Percentiles rank a stretch among this genome's conserved stretches.
These are phyloP conservation scores for Pimephales promelas DNA, from an alignment of 2,113 vertebrate species.

Conservation along the genomic window DNA sequence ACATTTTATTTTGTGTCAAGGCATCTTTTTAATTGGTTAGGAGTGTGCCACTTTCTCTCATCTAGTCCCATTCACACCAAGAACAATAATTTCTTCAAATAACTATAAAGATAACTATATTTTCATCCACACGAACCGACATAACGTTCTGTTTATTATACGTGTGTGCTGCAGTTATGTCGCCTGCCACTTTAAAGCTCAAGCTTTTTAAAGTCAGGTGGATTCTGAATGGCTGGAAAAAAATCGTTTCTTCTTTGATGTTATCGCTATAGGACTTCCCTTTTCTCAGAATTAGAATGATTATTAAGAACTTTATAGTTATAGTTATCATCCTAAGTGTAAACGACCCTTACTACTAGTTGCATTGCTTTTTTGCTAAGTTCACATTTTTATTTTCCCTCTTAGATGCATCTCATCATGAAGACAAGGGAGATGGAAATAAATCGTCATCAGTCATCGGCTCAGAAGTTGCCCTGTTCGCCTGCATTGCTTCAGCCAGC, in stretches of 20 bases:
- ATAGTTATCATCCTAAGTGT: background rate
- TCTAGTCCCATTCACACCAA: background rate
- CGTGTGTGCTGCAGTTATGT: too few species aligned
- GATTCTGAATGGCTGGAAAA: too few species aligned
- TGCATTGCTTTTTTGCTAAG: background rate
- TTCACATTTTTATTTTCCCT: background rate
- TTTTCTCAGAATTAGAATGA: too few species aligned
- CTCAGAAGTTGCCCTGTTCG: slow-evolving; percentile 96
- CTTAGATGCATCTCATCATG: slow-evolving; percentile 59
- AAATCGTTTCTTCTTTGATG: too few species aligned
- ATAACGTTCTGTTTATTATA: too few species aligned
- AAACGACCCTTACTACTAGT: background rate
- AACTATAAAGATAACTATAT: background rate
- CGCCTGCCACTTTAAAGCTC: too few species aligned
- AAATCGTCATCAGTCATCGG: slow-evolving; percentile 87
- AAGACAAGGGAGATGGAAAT: slow-evolving; percentile 73
- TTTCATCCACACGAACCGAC: background rate
- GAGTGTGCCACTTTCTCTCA: background rate
- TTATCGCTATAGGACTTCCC: too few species aligned
- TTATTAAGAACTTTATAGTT: too few species aligned
- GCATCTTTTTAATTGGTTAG: slow-evolving; percentile 11
- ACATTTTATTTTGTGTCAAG: slow-evolving; percentile 2
- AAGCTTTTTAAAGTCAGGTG: too few species aligned
- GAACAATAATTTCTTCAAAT: background rate
- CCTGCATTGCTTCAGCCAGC: slow-evolving; percentile 94